Conservation (phyloP, 1,140 invertebrate genomes). For the roundworm (Caenorhabditis elegans) region DNA sequence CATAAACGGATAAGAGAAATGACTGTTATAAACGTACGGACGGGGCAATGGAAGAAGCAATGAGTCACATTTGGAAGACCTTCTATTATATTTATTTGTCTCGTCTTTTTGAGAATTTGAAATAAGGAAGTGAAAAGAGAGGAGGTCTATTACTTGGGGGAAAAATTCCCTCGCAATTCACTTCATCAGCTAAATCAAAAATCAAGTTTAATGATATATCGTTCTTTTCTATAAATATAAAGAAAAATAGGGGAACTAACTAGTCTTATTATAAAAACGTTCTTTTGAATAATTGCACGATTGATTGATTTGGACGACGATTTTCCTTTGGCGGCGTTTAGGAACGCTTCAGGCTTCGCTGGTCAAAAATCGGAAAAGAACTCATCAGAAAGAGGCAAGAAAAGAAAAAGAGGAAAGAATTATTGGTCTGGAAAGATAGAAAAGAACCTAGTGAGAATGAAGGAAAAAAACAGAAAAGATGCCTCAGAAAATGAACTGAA, state of each 20-base stretch:
- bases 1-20: neutral
- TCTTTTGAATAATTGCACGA: neutral
- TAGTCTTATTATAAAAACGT: neutral
- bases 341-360: neutral
- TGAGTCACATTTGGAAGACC: neutral
- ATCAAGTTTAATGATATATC: too few relatives aligned
- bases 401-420: neutral
- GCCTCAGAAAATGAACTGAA: too few relatives aligned
- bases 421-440: slow-evolving; percentile 4
- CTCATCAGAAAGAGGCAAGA: neutral
- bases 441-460: neutral
- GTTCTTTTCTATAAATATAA: too few relatives aligned
- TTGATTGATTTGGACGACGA: neutral
- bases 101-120: neutral
- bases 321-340: neutral
- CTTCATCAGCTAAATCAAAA: too few relatives aligned
- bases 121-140: neutral
- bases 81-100: neutral
- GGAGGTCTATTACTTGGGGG: neutral
- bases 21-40: neutral
- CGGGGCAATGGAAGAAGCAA: neutral
- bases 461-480: neutral
- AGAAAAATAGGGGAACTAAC: neutral
- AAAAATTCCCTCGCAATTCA: too few relatives aligned
- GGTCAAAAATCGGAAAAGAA: slow-evolving; percentile 3